Evolutionary conservation across 30 jellyfish, hydroid and myxozoan species (phyloP), one percentile per base, ranked within the genome.

Genomic region (Hydractinia symbiolongicarpus): DNA sequence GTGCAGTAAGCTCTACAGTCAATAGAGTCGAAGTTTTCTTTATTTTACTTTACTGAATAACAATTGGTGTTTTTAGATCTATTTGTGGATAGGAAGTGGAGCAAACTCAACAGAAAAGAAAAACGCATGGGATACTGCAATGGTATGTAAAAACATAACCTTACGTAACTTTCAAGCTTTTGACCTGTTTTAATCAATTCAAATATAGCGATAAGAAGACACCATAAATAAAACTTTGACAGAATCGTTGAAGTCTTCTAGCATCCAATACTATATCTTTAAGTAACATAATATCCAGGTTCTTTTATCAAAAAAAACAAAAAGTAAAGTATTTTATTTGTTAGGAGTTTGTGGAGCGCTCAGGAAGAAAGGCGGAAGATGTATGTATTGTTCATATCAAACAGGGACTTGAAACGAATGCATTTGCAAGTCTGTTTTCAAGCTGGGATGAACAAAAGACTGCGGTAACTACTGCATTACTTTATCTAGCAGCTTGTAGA

Each of bases 21-120:
- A 10, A 44, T 4, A 30, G 21, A 8, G 9, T 52, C 50, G 0
- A 9, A 15, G 74, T 44, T 30, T 30, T 30, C 2, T 30, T 30
- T 30, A 30, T 30, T 30, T 30, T 30, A 30, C 44, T 30, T 30
- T 30, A 30, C 44, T 30, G 44, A 30, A 30, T 30, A 30, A 30
- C 44, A 30, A 30, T 30, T 72, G 0, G 7, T 72, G 53, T 19
- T 71, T 72, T 6, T 54, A 88, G 96, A 81, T 90, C 19, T 90
- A 76, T 64, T 77, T 90, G 4, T 90, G 97, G 97, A 76, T 86
- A 70, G 97, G 97, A 19, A 86, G 86, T 61, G 95, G 84, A 7
- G 97, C 97, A 5, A 90, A 86, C 68, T 79, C 61, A 9, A 49
- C 71, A 50, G 97, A 90, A 66, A 82, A 79, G 56, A 74, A 79